Evolutionary conservation across 35 echinoderm and acorn worm genomes (phyloP).

Genomic region (Ophioderma brevispina): DNA sequence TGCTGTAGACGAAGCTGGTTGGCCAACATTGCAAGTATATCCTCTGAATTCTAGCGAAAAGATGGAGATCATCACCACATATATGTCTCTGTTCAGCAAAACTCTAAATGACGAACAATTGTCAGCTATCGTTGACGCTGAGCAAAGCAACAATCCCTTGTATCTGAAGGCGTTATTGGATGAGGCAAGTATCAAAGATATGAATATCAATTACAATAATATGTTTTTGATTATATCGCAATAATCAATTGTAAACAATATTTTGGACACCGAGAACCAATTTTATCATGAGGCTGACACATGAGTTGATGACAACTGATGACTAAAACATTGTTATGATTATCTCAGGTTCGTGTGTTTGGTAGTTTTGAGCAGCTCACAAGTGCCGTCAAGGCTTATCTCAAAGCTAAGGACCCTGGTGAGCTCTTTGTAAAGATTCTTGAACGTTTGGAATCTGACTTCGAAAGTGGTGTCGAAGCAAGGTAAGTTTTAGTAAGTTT

Average conservation of each 20-base stretch:
- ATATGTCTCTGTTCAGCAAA: conserved; percentile 85
- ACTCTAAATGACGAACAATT: conserved; percentile 73
- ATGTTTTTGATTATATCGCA: too few species aligned
- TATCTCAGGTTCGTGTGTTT: conserved; percentile 76
- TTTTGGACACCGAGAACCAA: too few species aligned
- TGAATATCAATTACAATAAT: conserved; percentile 13
- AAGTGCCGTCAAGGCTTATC: conserved; percentile 69
- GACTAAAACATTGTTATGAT: too few species aligned
- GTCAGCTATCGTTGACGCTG: conserved; percentile 53
- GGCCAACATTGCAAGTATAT: conserved; percentile 69
- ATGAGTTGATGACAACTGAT: too few species aligned
- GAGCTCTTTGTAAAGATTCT: conserved; percentile 91
- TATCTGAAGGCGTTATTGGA: too few species aligned
- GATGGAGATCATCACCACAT: conserved; percentile 66
- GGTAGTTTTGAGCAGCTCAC: conserved; percentile 77
- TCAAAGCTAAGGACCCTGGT: conserved; percentile 64
- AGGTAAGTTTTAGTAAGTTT: too few species aligned
- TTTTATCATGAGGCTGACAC: too few species aligned
- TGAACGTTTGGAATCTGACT: conserved; percentile 77
- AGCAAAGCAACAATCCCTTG: conserved; percentile 68
- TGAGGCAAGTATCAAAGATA: conserved; percentile 57
- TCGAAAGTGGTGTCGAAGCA: conserved; percentile 59
- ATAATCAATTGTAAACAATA: too few species aligned
- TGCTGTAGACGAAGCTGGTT: conserved; percentile 24
- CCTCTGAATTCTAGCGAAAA: conserved; percentile 67